Evolutionary conservation across 2,888 invertebrate species (phyloP).

Genomic region (Litoditis marina): DNA sequence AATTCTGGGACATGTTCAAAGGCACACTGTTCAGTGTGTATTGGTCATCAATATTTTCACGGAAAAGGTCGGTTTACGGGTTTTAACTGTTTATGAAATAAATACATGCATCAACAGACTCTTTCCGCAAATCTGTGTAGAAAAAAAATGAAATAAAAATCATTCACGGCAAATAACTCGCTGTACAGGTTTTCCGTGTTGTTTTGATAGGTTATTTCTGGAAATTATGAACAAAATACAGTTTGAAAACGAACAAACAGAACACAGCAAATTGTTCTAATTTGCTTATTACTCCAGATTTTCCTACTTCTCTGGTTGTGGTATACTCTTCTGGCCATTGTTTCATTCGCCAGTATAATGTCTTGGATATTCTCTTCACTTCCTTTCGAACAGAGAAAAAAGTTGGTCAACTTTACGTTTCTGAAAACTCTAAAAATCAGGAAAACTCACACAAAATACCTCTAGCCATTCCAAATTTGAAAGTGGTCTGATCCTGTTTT

Average conservation of each 20-base stretch:
- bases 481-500: background rate
- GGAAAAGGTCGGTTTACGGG: slow-evolving; percentile 57
- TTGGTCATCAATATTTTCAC: slow-evolving; percentile 62
- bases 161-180: too few species aligned
- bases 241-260: too few species aligned
- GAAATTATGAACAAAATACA: background rate
- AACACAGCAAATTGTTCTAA: too few species aligned
- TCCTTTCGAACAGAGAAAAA: slow-evolving; percentile 51
- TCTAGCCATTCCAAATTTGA: background rate
- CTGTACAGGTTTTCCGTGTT: too few species aligned
- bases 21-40: slow-evolving; percentile 62
- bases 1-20: slow-evolving; percentile 57
- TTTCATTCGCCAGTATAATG: slow-evolving; percentile 45
- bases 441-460: too few species aligned
- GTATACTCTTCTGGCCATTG: slow-evolving; percentile 51
- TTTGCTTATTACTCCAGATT: slow-evolving; percentile 40
- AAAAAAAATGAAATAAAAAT: too few species aligned
- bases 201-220: too few species aligned
- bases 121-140: too few species aligned
- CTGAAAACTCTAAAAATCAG: background rate
- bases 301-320: slow-evolving; percentile 61
- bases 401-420: slow-evolving; percentile 18
- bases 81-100: too few species aligned
- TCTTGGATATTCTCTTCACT: slow-evolving; percentile 54
- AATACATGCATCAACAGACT: too few species aligned